Percentiles rank a stretch among this genome's conserved stretches.
Conservation (phyloP, 2,888 invertebrate genomes). For the Volucella inflata region DNA sequence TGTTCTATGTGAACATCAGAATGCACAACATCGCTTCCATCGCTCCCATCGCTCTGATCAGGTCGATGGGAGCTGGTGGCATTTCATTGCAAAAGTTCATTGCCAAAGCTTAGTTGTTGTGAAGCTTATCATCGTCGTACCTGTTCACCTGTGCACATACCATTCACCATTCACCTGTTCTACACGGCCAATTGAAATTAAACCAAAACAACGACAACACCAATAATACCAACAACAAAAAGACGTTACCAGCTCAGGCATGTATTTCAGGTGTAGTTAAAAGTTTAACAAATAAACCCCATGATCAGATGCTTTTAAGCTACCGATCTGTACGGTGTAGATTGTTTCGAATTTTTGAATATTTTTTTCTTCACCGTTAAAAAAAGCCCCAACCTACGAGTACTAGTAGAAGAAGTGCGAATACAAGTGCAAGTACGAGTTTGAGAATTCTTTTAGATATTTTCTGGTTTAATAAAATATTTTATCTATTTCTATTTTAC, state of each 20-base stretch:
- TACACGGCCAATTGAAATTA: conserved; percentile 46
- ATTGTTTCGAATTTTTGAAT: background rate
- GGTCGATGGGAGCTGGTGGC: background rate
- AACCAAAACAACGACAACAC: conserved; percentile 20
- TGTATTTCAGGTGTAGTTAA: conserved; percentile 42
- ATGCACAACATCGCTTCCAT: background rate
- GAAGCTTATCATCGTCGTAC: conserved; percentile 37
- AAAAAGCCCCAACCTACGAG: background rate
- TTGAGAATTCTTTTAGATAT: too few relatives aligned
- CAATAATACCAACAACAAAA: conserved; percentile 34
- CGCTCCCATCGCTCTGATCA: too few relatives aligned
- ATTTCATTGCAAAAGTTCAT: conserved; percentile 39
- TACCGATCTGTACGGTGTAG: conserved; percentile 60
- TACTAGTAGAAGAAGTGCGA: too few relatives aligned
- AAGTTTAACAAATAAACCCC: conserved; percentile 38
- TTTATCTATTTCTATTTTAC: too few relatives aligned
- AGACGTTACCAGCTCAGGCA: conserved; percentile 50
- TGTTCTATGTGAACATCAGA: background rate
- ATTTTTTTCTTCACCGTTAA: background rate
- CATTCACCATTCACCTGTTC: conserved; percentile 45
- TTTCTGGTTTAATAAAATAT: too few relatives aligned
- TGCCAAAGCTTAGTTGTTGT: conserved; percentile 35
- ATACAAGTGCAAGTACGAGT: too few relatives aligned
- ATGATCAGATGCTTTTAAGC: conserved; percentile 71
- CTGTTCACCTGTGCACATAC: conserved; percentile 42